phyloP scores from a whole-genome alignment of 1,140 invertebrate species.

The Drosophila parvula region DNA sequence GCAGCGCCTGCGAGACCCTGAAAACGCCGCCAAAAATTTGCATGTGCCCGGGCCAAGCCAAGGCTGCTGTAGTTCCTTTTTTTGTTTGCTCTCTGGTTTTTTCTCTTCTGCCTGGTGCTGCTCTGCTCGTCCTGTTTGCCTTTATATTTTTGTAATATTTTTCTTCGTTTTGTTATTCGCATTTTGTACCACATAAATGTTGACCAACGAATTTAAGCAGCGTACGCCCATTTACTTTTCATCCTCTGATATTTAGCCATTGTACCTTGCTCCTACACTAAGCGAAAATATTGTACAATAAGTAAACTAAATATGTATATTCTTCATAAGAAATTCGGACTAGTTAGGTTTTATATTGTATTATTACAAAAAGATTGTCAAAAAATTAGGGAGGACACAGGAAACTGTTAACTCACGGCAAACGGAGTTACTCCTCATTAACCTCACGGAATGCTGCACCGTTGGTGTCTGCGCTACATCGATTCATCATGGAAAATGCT shows the following conservation, averaged over 20 bases:
- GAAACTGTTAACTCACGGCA: too few species aligned
- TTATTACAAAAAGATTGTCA: too few species aligned
- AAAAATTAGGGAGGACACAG: too few species aligned
- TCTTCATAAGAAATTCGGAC: neutral
- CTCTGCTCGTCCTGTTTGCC: neutral
- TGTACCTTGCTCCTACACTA: neutral
- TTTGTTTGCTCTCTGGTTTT: constrained; percentile 14
- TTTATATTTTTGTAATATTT: constrained; percentile 19
- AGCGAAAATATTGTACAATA: neutral
- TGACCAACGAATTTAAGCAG: constrained; percentile 66
- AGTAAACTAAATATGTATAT: neutral
- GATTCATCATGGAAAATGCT: too few species aligned
- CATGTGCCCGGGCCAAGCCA: constrained; percentile 51
- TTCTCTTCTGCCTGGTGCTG: neutral
- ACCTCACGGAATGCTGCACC: too few species aligned
- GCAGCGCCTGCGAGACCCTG: constrained; percentile 52
- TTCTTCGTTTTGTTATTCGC: constrained; percentile 34
- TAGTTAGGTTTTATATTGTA: neutral
- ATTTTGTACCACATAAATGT: constrained; percentile 62
- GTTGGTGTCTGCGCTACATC: too few species aligned
- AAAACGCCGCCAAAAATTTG: constrained; percentile 74
- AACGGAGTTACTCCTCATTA: too few species aligned
- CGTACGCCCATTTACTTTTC: constrained; percentile 55
- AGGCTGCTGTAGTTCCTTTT: constrained; percentile 49
- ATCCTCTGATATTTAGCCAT: constrained; percentile 58